Evolutionary conservation across 2,888 invertebrate genomes (phyloP).

Genomic region (Phanerotoma sp.): DNA sequence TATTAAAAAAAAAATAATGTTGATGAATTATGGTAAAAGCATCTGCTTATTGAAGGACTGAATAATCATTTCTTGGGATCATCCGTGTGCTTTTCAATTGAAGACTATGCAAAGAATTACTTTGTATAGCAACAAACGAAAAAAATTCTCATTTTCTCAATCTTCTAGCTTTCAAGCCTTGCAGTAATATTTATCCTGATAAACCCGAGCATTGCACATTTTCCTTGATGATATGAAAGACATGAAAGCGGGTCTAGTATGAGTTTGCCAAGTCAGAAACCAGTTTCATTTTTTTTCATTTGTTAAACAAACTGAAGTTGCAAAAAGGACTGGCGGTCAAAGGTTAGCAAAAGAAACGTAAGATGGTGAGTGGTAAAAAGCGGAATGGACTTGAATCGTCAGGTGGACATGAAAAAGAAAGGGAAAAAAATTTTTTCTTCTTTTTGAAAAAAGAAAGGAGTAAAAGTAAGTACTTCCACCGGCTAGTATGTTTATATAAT

Average conservation of each 20-base stretch:
- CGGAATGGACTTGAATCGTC: constrained; percentile 17
- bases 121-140: background rate
- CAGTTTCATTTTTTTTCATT: constrained; percentile 2
- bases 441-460: constrained; percentile 4
- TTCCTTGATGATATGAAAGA: background rate
- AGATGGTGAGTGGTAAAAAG: constrained; percentile 10
- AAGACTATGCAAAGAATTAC: constrained; percentile 52
- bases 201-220: constrained; percentile 1
- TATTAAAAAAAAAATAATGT: no score
- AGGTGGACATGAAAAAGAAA: constrained; percentile 6
- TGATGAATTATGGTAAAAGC: no score
- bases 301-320: background rate
- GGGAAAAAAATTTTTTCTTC: constrained; percentile 7
- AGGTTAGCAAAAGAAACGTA: constrained; percentile 3
- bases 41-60: no score
- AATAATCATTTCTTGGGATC: constrained; percentile 33
- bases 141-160: background rate
- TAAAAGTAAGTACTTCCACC: constrained; percentile 5
- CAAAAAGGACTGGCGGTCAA: background rate
- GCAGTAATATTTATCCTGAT: background rate
- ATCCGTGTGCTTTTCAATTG: constrained; percentile 55
- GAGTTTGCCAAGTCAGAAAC: background rate
- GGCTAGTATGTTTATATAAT: constrained; percentile 47
- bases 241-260: background rate
- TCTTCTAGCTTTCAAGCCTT: background rate